Base-by-base conservation (phyloP, 2,797 vertebrate genomes). In the Liasis olivaceus region DNA sequence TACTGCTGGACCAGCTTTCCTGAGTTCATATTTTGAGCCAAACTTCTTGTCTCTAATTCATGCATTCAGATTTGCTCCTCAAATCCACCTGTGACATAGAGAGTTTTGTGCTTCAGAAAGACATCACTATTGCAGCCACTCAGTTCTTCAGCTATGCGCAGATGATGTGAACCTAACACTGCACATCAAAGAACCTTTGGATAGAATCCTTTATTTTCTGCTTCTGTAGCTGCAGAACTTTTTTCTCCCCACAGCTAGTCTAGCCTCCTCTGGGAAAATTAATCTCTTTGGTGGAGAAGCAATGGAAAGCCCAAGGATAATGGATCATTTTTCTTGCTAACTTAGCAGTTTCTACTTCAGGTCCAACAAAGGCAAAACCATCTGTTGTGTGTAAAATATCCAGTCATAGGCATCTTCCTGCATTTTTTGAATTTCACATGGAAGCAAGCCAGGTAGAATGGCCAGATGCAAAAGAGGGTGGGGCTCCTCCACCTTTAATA, bases 281-380 rank as follows among this genome's bases (percentile, higher is more conserved):
- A 88, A 93, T 93, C 91, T 95, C 93, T 94, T 93, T 94, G 72
- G 91, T 64, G n/a, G 90, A 86, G 93, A 92, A 89, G 92, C 90
- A 93, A 88, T 95, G 94, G 95, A 88, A 92, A 95, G 92, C 94
- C 95, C 92, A 95, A 91, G 96, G 94, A 97, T 96, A 96, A 94
- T 92, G 95, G 93, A 94, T 96, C 93, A 94, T 96, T 95, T 95
- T 93, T 96, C 94, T 96, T 96, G 93, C 96, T 97, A 96, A 94
- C 95, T 96, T 96, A 96, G 96, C 97, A 90, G 93, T 97, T 97
- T 97, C 96, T 97, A 95, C 95, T 96, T 96, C 94, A 93, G 95
- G 96, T 92, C 96, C 96, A 94, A 94, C 91, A 91, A 96, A 97
- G 94, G 94, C 95, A 96, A 95, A 97, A 95, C 96, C 96, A 97